These are phyloP conservation scores for Crepidodera aurea DNA, from an alignment of 2,888 invertebrate species.

Conservation along the genomic window DNA sequence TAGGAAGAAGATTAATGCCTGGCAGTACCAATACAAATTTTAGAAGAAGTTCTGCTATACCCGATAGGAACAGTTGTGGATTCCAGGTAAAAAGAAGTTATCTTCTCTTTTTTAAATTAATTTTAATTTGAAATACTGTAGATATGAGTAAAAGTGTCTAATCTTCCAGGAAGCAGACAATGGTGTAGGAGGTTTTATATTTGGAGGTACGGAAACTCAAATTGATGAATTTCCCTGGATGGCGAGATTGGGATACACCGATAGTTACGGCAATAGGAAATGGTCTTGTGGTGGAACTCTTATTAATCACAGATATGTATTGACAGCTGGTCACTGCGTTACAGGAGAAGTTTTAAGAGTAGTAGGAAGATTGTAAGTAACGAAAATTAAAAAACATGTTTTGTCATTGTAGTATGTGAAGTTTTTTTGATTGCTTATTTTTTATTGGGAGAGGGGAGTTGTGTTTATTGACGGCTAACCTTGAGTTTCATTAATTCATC, in stretches of 20 bases:
- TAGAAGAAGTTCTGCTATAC: slow-evolving; percentile 40
- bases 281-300: slow-evolving; percentile 64
- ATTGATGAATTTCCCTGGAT: slow-evolving; percentile 65
- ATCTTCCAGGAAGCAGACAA: slow-evolving; percentile 36
- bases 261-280: slow-evolving; percentile 38
- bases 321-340: slow-evolving; percentile 67
- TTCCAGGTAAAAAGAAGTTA: slow-evolving; percentile 47
- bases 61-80: slow-evolving; percentile 49
- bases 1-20: too few species aligned
- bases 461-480: too few species aligned
- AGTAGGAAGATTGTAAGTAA: slow-evolving; percentile 58
- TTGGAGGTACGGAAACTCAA: slow-evolving; percentile 56
- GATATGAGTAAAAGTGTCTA: too few species aligned
- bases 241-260: slow-evolving; percentile 61
- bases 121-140: too few species aligned
- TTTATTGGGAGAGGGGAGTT: too few species aligned
- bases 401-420: background rate
- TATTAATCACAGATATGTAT: slow-evolving; percentile 64
- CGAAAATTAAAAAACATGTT: background rate
- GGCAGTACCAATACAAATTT: background rate
- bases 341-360: slow-evolving; percentile 55
- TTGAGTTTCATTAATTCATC: too few species aligned
- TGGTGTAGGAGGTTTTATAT: slow-evolving; percentile 42
- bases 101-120: too few species aligned
- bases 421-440: too few species aligned